Evolutionary conservation across 2,113 vertebrate species (phyloP).

Genomic region (Deroptyus accipitrinus): DNA sequence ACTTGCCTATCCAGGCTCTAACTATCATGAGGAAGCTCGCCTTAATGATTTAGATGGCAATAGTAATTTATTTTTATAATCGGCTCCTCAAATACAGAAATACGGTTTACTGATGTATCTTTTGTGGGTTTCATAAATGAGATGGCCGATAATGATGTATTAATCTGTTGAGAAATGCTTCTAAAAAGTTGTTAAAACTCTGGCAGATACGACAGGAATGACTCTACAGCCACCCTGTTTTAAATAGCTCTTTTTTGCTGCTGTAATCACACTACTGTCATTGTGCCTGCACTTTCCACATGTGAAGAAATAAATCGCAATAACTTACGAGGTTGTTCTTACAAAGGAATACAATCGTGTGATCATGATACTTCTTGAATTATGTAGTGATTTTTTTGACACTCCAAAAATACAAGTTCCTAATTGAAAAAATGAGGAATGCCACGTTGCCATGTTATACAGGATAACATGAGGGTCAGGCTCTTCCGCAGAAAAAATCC

Average conservation of each 20-base stretch:
- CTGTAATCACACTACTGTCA: not conserved
- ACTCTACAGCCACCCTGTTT: not conserved
- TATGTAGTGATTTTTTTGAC: not conserved
- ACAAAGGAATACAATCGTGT: not conserved
- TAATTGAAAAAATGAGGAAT: not conserved
- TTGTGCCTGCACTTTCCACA: not conserved
- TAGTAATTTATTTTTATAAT: not conserved
- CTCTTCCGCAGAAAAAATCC: not conserved
- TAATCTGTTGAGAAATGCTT: not conserved
- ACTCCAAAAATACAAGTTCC: not conserved
- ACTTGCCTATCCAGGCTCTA: not conserved
- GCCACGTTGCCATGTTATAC: not conserved
- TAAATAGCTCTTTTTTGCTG: not conserved
- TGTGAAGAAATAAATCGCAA: not conserved
- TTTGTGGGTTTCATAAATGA: not conserved
- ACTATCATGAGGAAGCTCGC: not conserved
- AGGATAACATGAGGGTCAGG: not conserved
- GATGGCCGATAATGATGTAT: not conserved
- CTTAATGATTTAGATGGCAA: not conserved
- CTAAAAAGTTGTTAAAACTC: conserved; percentile 4
- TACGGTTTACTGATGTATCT: not conserved
- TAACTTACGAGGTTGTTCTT: not conserved
- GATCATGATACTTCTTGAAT: not conserved
- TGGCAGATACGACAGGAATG: not conserved
- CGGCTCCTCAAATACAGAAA: not conserved